These are phyloP conservation scores for Zygogramma bicolorata DNA, from an alignment of 2,888 invertebrate genomes.

Conservation along the genomic window DNA sequence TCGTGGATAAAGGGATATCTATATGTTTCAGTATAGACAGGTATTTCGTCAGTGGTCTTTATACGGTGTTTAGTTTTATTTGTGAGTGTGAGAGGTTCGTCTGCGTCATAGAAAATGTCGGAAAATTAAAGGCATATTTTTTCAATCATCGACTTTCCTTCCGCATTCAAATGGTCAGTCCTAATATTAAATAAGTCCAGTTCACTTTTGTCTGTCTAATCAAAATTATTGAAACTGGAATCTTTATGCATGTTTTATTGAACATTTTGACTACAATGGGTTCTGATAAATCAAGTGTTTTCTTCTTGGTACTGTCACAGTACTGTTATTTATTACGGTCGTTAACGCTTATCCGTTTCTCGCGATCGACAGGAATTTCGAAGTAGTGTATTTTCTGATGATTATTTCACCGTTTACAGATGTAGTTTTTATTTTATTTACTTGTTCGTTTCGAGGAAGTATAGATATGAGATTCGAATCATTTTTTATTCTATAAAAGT, in stretches of 20 bases:
- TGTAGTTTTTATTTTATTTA: background rate
- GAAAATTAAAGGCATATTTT: constrained; percentile 14
- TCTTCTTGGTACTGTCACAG: background rate
- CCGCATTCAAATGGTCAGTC: constrained; percentile 13
- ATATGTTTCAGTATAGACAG: constrained; percentile 14
- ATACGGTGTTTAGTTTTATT: constrained; percentile 25
- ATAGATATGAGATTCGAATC: background rate
- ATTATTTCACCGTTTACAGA: background rate
- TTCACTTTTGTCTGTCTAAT: background rate
- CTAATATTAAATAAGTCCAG: background rate
- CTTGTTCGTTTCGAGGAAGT: background rate
- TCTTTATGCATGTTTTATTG: background rate
- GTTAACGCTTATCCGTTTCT: background rate
- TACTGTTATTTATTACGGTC: background rate
- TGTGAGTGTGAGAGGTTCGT: constrained; percentile 19
- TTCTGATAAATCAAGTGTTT: background rate
- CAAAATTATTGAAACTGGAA: background rate
- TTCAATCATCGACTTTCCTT: constrained; percentile 15
- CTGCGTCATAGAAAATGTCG: constrained; percentile 23
- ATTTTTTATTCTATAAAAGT: background rate
- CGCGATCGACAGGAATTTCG: background rate
- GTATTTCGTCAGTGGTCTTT: constrained; percentile 24
- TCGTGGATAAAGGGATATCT: constrained; percentile 22
- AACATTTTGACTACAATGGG: background rate
- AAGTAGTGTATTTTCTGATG: background rate